Conservation (phyloP, 2,113 vertebrate species). For the Jacana jacana region DNA sequence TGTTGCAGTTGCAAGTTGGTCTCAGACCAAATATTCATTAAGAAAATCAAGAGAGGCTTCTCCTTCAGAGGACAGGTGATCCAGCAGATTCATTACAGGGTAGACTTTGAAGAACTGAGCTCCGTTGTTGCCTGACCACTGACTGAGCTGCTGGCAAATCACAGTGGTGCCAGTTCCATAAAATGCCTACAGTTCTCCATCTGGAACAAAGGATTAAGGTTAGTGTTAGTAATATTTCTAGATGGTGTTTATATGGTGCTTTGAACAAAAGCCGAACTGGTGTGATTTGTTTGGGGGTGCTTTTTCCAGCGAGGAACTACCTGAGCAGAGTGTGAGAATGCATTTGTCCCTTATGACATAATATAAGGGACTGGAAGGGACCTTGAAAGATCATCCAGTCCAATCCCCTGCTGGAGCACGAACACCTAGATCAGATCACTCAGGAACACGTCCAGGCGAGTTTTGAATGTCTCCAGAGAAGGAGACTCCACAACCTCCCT, state of each 20-base stretch:
- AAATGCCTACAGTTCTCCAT: background rate
- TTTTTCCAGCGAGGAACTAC: background rate
- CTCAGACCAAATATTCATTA: background rate
- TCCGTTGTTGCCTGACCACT: background rate
- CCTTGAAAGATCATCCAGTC: too few relatives aligned
- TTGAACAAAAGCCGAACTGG: background rate
- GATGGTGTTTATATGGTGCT: background rate
- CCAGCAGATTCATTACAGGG: background rate
- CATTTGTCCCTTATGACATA: background rate
- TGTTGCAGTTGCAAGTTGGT: background rate
- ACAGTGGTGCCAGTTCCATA: background rate
- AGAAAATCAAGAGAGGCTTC: background rate
- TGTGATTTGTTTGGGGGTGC: background rate
- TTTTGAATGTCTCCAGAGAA: too few relatives aligned
- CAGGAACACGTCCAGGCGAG: too few relatives aligned
- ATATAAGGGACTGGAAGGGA: too few relatives aligned
- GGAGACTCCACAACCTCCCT: too few relatives aligned
- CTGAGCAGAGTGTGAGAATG: background rate
- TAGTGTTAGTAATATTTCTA: background rate
- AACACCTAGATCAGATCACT: too few relatives aligned
- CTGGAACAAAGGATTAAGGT: background rate
- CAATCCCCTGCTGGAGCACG: too few relatives aligned
- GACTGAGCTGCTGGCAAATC: background rate
- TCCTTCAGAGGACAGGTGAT: background rate
- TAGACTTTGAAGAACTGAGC: background rate